These are phyloP conservation scores for Phasianus colchicus DNA, from an alignment of 2,113 vertebrate species.

Conservation along the genomic window DNA sequence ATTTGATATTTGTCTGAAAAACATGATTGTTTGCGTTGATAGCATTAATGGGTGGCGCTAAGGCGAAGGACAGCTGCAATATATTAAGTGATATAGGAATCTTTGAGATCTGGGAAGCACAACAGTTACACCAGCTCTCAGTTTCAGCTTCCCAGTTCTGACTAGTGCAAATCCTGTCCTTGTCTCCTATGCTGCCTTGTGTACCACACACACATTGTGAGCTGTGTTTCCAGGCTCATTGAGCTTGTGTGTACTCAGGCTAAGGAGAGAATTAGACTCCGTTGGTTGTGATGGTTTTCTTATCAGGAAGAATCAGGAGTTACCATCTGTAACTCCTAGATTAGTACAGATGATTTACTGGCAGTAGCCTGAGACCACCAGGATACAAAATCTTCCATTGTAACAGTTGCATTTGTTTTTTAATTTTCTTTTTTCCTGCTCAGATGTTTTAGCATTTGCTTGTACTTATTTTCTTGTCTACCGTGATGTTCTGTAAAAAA, in stretches of 20 bases:
- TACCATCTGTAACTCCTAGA: not conserved
- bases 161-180: not conserved
- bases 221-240: not conserved
- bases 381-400: not conserved
- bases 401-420: not conserved
- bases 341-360: not conserved
- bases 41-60: not conserved
- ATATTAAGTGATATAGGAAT: not conserved
- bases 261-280: not conserved
- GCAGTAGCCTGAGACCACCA: not conserved
- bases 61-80: not conserved
- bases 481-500: not conserved
- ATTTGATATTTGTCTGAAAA: not conserved
- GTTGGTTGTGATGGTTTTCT: not conserved
- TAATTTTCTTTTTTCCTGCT: not conserved
- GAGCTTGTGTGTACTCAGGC: not conserved
- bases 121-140: not conserved
- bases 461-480: not conserved
- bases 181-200: not conserved
- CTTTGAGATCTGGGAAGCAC: not conserved
- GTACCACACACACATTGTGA: not conserved
- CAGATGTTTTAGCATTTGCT: not conserved
- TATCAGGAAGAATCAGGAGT: slow-evolving; percentile 15
- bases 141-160: not conserved
- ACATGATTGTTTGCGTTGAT: not conserved